Base-by-base conservation (phyloP, 2,888 invertebrate genomes). In the Artemia sinica region DNA sequence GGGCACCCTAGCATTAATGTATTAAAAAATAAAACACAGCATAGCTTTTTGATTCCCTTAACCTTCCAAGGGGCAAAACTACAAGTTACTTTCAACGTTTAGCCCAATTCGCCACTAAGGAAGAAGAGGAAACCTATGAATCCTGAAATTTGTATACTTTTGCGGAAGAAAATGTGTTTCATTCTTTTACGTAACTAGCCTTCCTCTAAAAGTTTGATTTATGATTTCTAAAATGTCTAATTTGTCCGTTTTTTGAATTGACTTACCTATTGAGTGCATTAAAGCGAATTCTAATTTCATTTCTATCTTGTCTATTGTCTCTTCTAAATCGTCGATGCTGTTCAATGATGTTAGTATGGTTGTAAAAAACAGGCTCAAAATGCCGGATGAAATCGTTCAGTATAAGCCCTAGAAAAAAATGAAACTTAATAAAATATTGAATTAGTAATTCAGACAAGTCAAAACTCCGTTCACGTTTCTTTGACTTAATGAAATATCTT, bases 311-410 rank as follows among this genome's bases (percentile, higher is more conserved):
- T 28, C 69, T 65, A 9, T 71, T 14, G 67, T 76, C 75, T 69
- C 80, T 73, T 72, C 76, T 79, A 69, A 77, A 77, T 67, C 80
- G 74, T 71, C 76, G 76, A 74, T 82, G 82, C 73, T 81, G 80
- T 50, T 75, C 74, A 70, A 76, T 75, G 72, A 82, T 75, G 48
- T 76, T 74, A 68, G 74, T 74, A 65, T 82, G 84, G 79, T 87
- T 85, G 80, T 88, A 90, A 77, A 82, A 82, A 74, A 88, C 86
- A 72, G 86, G 84, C 79, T 89, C 89, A 83, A 86, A 90, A 79
- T 89, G 85, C 72, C 84, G 83, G 77, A 89, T 87, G 80, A 86
- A 87, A 72, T 87, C 86, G 75, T 85, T 86, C 77, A 88, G 80
- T 73, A 81, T 80, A 75, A 85, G 79, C 78, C 85, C 86, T 86